Conservation (phyloP, 2,113 vertebrate species). For the Boulengeromyrus knoepffleri region DNA sequence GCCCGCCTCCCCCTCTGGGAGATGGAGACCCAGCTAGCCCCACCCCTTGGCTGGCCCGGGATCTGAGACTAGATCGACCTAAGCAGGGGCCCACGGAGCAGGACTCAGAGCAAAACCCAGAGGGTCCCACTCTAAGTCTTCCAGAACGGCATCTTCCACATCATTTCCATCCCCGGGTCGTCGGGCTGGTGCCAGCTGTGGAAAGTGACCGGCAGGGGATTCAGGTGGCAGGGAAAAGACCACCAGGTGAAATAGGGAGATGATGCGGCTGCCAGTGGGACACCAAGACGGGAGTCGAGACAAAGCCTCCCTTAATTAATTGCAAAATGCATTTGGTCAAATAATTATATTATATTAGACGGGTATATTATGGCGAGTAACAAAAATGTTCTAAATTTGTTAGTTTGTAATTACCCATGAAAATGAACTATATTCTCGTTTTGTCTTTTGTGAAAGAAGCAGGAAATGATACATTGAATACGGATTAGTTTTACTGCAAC, state of each 20-base stretch:
- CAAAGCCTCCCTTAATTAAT: not conserved
- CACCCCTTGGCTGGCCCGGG: not conserved
- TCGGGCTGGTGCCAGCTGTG: not conserved
- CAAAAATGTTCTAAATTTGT: not conserved
- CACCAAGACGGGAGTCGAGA: not conserved
- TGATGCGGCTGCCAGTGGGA: not conserved
- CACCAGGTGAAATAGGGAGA: not conserved
- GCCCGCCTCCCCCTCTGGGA: not conserved
- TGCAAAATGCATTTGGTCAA: not conserved
- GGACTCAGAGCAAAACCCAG: not conserved
- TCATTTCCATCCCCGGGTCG: not conserved
- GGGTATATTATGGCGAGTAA: not conserved
- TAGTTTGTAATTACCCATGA: not conserved
- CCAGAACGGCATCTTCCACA: not conserved
- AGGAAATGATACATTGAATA: not conserved
- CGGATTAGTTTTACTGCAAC: not conserved
- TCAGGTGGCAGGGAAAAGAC: too few species aligned
- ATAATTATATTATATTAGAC: not conserved
- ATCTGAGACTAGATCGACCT: not conserved
- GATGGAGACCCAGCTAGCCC: not conserved
- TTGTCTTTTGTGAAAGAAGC: not conserved
- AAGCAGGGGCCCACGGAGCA: not conserved
- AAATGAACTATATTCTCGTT: not conserved
- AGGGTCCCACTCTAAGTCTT: not conserved
- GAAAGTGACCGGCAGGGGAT: not conserved